Evolutionary conservation across 2,113 vertebrate genomes (phyloP).

Genomic region (Apteryx mantelli): DNA sequence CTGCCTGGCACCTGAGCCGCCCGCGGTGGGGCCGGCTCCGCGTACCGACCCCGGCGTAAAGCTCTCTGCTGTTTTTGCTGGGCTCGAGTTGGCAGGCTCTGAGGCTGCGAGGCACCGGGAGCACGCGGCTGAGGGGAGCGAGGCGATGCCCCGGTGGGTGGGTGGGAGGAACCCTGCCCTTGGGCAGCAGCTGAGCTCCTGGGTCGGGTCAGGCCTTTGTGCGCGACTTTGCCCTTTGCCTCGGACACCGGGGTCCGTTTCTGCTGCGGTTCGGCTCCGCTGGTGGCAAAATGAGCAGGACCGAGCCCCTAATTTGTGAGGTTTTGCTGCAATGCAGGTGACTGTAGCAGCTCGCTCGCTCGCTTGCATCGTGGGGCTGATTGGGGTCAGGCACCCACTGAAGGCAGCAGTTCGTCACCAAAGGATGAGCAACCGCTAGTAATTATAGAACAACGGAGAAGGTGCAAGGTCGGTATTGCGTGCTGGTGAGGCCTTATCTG

Average conservation of each 20-base stretch:
- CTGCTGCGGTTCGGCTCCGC: not conserved
- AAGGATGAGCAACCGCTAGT: not conserved
- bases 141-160: accelerated
- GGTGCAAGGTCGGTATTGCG: not conserved
- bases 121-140: too few relatives aligned
- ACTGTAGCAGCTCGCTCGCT: not conserved
- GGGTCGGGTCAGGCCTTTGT: accelerated
- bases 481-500: not conserved
- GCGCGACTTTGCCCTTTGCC: not conserved
- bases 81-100: not conserved
- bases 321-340: accelerated
- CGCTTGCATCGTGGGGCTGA: accelerated
- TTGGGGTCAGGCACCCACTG: not conserved
- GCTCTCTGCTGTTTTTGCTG: not conserved
- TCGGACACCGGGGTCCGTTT: too few relatives aligned
- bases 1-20: accelerated
- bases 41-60: accelerated
- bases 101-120: too few relatives aligned
- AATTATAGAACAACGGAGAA: not conserved
- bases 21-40: not conserved
- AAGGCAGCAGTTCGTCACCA: not conserved
- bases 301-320: not conserved
- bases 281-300: not conserved
- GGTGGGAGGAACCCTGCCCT: not conserved
- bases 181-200: accelerated